phyloP scores from a whole-genome alignment of 2,113 vertebrate genomes.

The Crotalus viridis region DNA sequence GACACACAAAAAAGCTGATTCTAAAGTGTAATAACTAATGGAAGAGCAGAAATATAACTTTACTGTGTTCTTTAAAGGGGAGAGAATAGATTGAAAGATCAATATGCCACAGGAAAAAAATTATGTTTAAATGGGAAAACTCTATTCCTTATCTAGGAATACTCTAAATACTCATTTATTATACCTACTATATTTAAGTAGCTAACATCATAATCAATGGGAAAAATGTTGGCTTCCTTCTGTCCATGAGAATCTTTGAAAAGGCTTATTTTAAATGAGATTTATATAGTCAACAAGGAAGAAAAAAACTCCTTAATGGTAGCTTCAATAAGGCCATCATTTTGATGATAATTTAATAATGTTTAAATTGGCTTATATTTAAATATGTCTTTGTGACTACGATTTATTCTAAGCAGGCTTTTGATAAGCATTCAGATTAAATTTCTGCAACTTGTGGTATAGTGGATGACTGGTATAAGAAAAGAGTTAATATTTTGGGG shows the following conservation, averaged over 20 bases:
- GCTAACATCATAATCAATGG: not conserved
- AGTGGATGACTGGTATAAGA: not conserved
- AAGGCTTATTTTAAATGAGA: not conserved
- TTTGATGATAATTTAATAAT: not conserved
- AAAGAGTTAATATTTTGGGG: not conserved
- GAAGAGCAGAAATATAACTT: constrained; percentile 40
- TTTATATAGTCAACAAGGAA: not conserved
- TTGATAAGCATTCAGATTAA: not conserved
- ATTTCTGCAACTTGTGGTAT: not conserved
- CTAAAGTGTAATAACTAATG: constrained; percentile 54
- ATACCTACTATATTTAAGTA: not conserved
- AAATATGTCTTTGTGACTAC: not conserved
- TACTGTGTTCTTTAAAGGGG: constrained; percentile 25
- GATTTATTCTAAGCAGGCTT: not conserved
- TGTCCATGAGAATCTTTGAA: not conserved
- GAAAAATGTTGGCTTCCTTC: not conserved
- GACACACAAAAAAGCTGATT: constrained; percentile 42
- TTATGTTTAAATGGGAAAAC: not conserved
- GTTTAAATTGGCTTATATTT: not conserved
- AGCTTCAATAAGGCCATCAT: not conserved
- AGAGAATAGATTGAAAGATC: constrained; percentile 50
- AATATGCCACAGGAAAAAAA: constrained; percentile 24
- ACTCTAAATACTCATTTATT: not conserved
- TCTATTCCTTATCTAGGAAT: not conserved
- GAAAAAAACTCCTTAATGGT: not conserved